Percentiles rank a stretch among this genome's conserved stretches.
phyloP scores from a whole-genome alignment of 2,797 vertebrate species.

The Trachurus trachurus region DNA sequence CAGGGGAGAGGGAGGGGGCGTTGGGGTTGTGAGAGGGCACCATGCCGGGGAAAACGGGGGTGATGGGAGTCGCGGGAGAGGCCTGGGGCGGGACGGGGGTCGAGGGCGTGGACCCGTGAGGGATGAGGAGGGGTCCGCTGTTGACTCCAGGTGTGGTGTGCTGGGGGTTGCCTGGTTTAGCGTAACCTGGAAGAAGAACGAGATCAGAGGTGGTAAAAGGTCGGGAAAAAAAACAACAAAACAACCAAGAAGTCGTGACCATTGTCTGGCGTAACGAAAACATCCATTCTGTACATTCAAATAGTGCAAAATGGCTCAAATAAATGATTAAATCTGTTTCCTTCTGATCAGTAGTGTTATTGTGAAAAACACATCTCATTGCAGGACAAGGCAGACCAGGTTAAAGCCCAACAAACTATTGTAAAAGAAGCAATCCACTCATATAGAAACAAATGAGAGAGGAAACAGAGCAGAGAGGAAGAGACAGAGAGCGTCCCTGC shows the following conservation, averaged over 20 bases:
- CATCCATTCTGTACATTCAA: not conserved
- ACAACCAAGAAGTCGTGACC: not conserved
- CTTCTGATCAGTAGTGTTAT: constrained; percentile 23
- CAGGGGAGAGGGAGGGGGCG: constrained; percentile 80
- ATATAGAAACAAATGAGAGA: constrained; percentile 22
- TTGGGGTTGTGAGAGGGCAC: constrained; percentile 85
- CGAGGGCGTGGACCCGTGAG: constrained; percentile 91
- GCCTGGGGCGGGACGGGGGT: constrained; percentile 87
- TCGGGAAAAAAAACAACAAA: not conserved
- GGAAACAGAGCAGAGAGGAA: constrained; percentile 43
- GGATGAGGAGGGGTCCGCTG: constrained; percentile 87
- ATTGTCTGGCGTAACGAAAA: not conserved
- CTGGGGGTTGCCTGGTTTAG: constrained; percentile 91
- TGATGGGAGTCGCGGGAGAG: constrained; percentile 87
- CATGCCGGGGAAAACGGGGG: constrained; percentile 92
- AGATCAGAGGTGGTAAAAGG: constrained; percentile 4
- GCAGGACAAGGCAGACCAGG: constrained; percentile 13
- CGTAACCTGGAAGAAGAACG: constrained; percentile 86
- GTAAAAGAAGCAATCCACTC: constrained; percentile 31
- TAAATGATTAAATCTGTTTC: not conserved
- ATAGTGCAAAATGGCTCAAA: not conserved
- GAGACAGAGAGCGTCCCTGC: constrained; percentile 44
- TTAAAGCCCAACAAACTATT: constrained; percentile 23
- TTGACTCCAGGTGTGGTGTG: constrained; percentile 80
- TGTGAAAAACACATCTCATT: constrained; percentile 30